Percentiles rank a stretch among this genome's conserved stretches.
Evolutionary conservation across 2,113 vertebrate species (phyloP).

Genomic region (Numenius arquata): DNA sequence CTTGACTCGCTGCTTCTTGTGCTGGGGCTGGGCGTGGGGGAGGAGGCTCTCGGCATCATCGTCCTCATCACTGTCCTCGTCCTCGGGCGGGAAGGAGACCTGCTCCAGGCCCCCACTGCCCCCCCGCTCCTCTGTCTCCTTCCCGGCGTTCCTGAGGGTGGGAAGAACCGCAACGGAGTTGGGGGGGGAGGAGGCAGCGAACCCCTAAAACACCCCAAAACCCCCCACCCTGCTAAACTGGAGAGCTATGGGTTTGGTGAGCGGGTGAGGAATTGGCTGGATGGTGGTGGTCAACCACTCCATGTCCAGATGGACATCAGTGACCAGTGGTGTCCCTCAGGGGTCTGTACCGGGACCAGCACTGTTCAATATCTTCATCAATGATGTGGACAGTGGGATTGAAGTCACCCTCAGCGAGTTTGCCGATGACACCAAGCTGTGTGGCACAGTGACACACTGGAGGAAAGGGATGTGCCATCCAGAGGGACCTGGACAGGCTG

Average conservation of each 20-base stretch:
- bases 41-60: constrained; percentile 84
- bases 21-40: constrained; percentile 79
- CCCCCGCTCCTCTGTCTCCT: constrained; percentile 78
- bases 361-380: no score
- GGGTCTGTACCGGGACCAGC: not conserved
- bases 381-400: not conserved
- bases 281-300: not conserved
- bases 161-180: no score
- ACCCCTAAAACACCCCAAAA: not conserved
- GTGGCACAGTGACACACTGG: not conserved
- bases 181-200: accelerated
- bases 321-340: not conserved
- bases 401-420: not conserved
- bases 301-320: not conserved
- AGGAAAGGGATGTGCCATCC: not conserved
- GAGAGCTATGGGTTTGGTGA: not conserved
- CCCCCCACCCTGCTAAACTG: not conserved
- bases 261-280: not conserved
- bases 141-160: constrained; percentile 81
- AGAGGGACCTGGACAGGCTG: not conserved
- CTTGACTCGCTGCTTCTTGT: constrained; percentile 80
- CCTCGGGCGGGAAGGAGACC: constrained; percentile 86
- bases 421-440: not conserved
- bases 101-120: constrained; percentile 80
- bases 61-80: constrained; percentile 88